These are phyloP conservation scores for Catajapyx aquilonaris DNA, from an alignment of 1,140 invertebrate species.

Conservation along the genomic window DNA sequence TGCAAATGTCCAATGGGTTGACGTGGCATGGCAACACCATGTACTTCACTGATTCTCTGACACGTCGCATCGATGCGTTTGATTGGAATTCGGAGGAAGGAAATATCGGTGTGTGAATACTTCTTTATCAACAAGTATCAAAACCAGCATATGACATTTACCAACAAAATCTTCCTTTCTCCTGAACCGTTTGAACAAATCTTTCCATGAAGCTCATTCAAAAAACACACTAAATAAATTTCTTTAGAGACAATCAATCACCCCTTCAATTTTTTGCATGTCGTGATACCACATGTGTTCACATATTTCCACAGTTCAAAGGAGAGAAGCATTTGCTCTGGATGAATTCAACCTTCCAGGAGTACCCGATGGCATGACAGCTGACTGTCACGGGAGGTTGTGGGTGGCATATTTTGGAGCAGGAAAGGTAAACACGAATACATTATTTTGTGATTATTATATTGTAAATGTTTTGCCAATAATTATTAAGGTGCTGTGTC, in stretches of 20 bases:
- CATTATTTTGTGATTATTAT: too few relatives aligned
- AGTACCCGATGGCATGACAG: conserved; percentile 51
- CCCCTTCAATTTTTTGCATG: too few relatives aligned
- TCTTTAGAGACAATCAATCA: too few relatives aligned
- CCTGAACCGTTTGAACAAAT: too few relatives aligned
- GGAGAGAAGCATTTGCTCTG: conserved; percentile 22
- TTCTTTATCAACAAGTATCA: too few relatives aligned
- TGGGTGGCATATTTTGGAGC: conserved; percentile 46
- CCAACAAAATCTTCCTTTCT: too few relatives aligned
- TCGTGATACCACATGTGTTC: too few relatives aligned
- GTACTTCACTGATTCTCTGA: conserved; percentile 54
- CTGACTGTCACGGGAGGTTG: conserved; percentile 44
- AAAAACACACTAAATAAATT: too few relatives aligned
- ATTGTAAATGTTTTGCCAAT: too few relatives aligned
- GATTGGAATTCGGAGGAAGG: conserved; percentile 48
- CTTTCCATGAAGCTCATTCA: too few relatives aligned
- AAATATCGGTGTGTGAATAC: conserved; percentile 39
- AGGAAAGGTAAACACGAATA: conserved; percentile 24
- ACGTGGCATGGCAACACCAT: conserved; percentile 54
- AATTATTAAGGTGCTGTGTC: conserved; percentile 30
- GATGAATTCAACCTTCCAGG: conserved; percentile 22
- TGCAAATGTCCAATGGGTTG: conserved; percentile 63
- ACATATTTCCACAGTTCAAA: too few relatives aligned
- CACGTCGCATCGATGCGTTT: conserved; percentile 39
- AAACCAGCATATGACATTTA: too few relatives aligned